Base-by-base conservation (phyloP, 2,888 invertebrate species). In the Agrypnus murinus region DNA sequence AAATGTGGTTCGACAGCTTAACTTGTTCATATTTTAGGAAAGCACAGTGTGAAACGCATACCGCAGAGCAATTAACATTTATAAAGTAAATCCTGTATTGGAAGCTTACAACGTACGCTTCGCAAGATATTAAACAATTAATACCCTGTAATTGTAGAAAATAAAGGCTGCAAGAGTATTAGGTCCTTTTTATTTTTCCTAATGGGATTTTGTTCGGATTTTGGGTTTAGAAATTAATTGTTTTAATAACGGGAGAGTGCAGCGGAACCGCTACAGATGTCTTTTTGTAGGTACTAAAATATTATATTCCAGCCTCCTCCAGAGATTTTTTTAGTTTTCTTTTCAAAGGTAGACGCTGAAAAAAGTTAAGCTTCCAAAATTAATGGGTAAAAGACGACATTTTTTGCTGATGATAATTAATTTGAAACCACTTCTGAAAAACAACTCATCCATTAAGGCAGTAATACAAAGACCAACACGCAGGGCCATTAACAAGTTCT, bases 91-190 rank as follows among this genome's bases (percentile, higher is more conserved):
- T 84, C 84, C 84, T 81, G 81, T 80, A 82, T 82, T 81, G 80
- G 81, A 75, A 80, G 84, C 82, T 82, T 79, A 81, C 74, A 84
- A 84, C 84, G 84, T 84, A 83, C 84, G 84, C 83, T 83, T 78
- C 82, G 77, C 77, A 84, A 84, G 84, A 85, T 85, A 85, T 85
- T 84, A 84, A 84, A 83, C 84, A 83, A 84, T 84, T 84, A 84
- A 84, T 84, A 81, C 81, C 75, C 79, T 73, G 74, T 72, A 74
- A 76, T 74, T 74, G 74, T 69, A 73, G 74, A 68, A 73, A 68
- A 74, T 75, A 68, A 74, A 75, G 70, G 73, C 69, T 46, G 58
- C 72, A 74, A 74, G 73, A 73, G 77, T 77, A 79, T 80, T 77
- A 77, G 76, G 58, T 76, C 74, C 74, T 81, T 81, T 81, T 81